A percentile compares a stretch with the other conserved stretches of the same genome.
Evolutionary conservation across 2,888 invertebrate genomes (phyloP).

Genomic region (Syrista parreyssii): DNA sequence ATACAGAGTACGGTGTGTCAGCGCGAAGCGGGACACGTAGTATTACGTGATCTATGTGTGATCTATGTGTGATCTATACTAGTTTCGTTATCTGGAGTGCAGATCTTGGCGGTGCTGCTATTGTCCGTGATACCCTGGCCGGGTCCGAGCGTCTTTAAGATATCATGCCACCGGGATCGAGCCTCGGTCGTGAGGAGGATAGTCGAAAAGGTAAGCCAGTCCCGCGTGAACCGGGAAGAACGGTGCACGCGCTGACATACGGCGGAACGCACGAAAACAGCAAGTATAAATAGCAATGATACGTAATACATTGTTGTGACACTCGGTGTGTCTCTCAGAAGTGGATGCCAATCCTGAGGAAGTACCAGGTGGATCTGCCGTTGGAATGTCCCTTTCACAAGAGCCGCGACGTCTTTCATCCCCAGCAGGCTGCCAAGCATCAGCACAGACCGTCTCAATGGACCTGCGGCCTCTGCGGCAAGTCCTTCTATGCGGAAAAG

Average conservation of each 20-base stretch:
- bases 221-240: no score
- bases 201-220: conserved; percentile 74
- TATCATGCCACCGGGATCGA: conserved; percentile 89
- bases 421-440: conserved; percentile 86
- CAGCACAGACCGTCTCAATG: conserved; percentile 89
- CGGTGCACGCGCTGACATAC: no score
- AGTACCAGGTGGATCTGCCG: conserved; percentile 87
- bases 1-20: no score
- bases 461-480: conserved; percentile 92
- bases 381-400: conserved; percentile 92
- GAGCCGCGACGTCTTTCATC: conserved; percentile 86
- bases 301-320: background rate
- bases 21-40: no score
- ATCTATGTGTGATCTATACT: no score
- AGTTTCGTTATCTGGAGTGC: background rate
- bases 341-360: conserved; percentile 90
- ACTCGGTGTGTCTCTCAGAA: conserved; percentile 67
- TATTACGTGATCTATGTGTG: no score
- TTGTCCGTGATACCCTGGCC: conserved; percentile 89
- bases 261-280: no score
- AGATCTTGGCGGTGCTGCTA: conserved; percentile 85
- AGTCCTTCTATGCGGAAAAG: conserved; percentile 90
- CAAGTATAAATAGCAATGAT: no score
- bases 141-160: conserved; percentile 86
- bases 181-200: conserved; percentile 88